A percentile compares a stretch with the other conserved stretches of the same genome.
Evolutionary conservation across 2,888 invertebrate species (phyloP).

Genomic region (Drosophila neotestacea): DNA sequence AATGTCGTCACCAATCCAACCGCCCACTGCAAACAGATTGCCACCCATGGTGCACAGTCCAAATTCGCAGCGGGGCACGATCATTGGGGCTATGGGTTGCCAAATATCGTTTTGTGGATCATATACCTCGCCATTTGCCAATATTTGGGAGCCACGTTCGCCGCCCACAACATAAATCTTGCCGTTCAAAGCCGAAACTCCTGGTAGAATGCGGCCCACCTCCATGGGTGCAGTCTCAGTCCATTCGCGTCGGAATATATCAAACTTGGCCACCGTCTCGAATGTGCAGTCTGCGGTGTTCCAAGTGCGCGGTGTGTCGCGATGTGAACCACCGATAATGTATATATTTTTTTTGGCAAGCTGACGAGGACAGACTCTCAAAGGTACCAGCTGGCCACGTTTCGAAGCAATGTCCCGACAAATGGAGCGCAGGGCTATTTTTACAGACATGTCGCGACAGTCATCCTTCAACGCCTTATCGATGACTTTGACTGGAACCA

Average conservation of each 20-base stretch:
- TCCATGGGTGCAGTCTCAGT: constrained; percentile 92
- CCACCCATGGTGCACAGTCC: constrained; percentile 94
- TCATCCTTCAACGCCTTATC: constrained; percentile 90
- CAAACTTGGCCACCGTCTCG: constrained; percentile 93
- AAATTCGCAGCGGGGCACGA: constrained; percentile 94
- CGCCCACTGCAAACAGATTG: constrained; percentile 94
- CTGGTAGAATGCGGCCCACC: constrained; percentile 94
- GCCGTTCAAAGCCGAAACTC: constrained; percentile 93
- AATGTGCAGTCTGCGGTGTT: constrained; percentile 93
- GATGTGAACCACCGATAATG: constrained; percentile 94
- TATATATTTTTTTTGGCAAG: constrained; percentile 95
- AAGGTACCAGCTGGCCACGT: constrained; percentile 91
- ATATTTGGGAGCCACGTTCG: constrained; percentile 94
- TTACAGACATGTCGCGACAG: constrained; percentile 92
- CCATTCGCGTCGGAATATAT: constrained; percentile 90
- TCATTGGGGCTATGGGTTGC: constrained; percentile 90
- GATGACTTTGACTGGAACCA: constrained; percentile 92
- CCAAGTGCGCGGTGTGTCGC: constrained; percentile 91
- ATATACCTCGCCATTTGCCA: constrained; percentile 94
- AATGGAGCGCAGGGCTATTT: constrained; percentile 92
- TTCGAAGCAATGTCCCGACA: constrained; percentile 91
- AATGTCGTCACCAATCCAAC: constrained; percentile 97
- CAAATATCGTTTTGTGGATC: constrained; percentile 89
- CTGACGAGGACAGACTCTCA: constrained; percentile 91
- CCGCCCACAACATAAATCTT: constrained; percentile 96